Conservation (phyloP, 2,113 vertebrate genomes). For the Macaca mulatta region DNA sequence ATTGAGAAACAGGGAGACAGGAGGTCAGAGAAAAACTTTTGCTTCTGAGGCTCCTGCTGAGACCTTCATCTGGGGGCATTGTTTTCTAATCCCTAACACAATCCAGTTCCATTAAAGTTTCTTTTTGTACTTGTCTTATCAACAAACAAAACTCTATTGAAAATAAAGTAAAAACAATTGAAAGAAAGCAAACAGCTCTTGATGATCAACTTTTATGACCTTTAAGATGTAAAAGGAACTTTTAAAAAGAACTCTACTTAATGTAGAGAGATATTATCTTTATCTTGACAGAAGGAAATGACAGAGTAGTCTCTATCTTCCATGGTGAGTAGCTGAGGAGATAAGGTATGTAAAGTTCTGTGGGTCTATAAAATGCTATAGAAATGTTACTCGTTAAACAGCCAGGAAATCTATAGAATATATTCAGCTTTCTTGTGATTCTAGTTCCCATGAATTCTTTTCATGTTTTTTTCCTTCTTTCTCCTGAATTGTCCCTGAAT, state of each 20-base stretch:
- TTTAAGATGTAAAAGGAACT: neutral
- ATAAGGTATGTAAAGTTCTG: neutral
- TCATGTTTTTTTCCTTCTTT: neutral
- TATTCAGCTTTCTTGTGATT: neutral
- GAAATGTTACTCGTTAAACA: neutral
- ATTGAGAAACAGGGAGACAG: too few relatives aligned
- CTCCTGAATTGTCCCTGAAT: neutral
- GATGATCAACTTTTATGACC: neutral
- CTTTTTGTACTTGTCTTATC: neutral
- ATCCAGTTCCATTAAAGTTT: neutral
- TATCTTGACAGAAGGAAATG: constrained; percentile 43
- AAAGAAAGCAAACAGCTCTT: neutral
- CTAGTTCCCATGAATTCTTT: neutral
- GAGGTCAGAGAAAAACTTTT: too few relatives aligned
- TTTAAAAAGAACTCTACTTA: neutral
- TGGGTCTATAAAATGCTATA: neutral
- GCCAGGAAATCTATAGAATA: too few relatives aligned
- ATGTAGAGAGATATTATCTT: neutral
- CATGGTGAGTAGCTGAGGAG: neutral
- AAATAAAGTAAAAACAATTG: neutral
- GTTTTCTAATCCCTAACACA: neutral
- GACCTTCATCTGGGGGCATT: too few relatives aligned
- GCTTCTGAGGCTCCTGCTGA: too few relatives aligned
- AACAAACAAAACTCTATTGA: neutral
- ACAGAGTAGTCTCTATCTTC: neutral